These are phyloP conservation scores for Xenopus laevis DNA, from an alignment of 2,113 vertebrate genomes.

Conservation along the genomic window DNA sequence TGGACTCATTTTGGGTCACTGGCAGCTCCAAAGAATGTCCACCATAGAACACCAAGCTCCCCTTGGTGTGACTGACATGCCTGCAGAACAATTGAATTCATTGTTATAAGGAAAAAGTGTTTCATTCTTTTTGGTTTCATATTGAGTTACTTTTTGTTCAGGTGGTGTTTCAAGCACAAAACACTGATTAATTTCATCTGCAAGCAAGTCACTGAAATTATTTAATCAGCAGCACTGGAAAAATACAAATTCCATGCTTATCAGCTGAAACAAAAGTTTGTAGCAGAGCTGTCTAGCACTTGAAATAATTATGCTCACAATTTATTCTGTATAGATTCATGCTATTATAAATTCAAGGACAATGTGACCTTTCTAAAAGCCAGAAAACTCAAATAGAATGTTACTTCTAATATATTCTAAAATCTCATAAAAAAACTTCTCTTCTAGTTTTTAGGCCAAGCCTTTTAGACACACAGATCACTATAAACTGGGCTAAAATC, in stretches of 20 bases:
- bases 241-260: neutral
- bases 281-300: too few species aligned
- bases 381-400: too few species aligned
- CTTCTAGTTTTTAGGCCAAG: too few species aligned
- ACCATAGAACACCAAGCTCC: constrained; percentile 32
- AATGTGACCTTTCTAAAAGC: too few species aligned
- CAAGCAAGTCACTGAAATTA: constrained; percentile 46
- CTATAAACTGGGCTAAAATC: too few species aligned
- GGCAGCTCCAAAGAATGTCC: constrained; percentile 46
- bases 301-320: too few species aligned
- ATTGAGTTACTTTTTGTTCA: constrained; percentile 51
- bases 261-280: too few species aligned
- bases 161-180: constrained; percentile 47
- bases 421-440: too few species aligned
- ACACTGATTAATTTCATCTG: constrained; percentile 52
- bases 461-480: too few species aligned
- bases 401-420: too few species aligned
- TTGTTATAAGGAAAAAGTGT: constrained; percentile 50
- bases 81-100: constrained; percentile 51
- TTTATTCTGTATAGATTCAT: too few species aligned
- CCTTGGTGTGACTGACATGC: constrained; percentile 51
- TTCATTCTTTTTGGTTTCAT: constrained; percentile 44
- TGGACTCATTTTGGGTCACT: constrained; percentile 59
- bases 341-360: too few species aligned
- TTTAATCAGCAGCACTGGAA: constrained; percentile 9